Evolutionary conservation across 2,113 vertebrate genomes (phyloP), one percentile per base, ranked within the genome.

Genomic region (Dromas ardeola): DNA sequence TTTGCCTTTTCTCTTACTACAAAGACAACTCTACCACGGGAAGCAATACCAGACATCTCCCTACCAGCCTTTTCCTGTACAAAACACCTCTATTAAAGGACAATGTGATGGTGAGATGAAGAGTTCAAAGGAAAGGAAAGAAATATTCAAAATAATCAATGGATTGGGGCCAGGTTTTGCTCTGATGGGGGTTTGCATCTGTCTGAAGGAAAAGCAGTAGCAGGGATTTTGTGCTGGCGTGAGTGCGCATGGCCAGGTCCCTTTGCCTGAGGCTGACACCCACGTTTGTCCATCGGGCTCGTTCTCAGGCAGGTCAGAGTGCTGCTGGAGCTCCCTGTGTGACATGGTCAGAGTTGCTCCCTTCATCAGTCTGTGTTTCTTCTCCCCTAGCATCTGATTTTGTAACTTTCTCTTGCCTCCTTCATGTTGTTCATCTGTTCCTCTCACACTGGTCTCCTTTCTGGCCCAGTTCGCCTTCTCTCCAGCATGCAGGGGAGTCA

Each of bases 211-310:
- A 85, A 88, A 72, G 61, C 21, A 47, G 8, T 3, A 62, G 61
- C 21, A 6, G 4, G 30, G 29, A 32, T 52, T 40, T 53, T 25
- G 40, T 12, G 26, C 61, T 50, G 14, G 30, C 18, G 15, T 2
- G 3, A 47, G 15, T 14, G 34, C 0, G 0, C 42, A 59, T 61
- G 40, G 52, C 32, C 50, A 14, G 38, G 30, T 19, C n/a, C 45
- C 42, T 78, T 49, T 72, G 50, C 82, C 26, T 29, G 58, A 23
- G 34, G 26, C 61, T 71, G 62, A 67, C 38, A 11, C 23, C 34
- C 1, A 0, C 12, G 16, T 52, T 78, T 34, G 77, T 45, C 36
- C 38, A 9, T 11, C 0, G 3, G 47, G 32, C 40, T 91, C 2
- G 0, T 58, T 55, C 55, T 42, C 10, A 21, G n/a, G 42, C 36